These are phyloP conservation scores for Caenorhabditis tropicalis DNA, from an alignment of 1,140 invertebrate genomes.

Conservation along the genomic window DNA sequence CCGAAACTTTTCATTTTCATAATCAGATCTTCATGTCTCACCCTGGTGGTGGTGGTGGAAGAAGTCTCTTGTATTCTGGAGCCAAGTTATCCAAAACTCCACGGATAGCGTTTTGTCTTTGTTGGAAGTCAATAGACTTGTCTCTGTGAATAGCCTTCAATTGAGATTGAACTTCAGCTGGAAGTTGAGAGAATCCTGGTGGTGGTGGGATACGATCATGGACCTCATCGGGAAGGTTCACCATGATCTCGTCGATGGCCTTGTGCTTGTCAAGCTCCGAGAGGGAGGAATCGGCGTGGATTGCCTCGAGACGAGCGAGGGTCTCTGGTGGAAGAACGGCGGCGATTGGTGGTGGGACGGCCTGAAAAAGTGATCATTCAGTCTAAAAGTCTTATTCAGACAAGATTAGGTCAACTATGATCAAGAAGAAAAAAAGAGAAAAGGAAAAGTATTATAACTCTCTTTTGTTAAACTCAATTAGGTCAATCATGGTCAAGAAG, in stretches of 20 bases:
- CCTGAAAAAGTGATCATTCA: too few relatives aligned
- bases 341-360: conserved; percentile 42
- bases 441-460: too few relatives aligned
- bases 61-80: conserved; percentile 41
- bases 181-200: conserved; percentile 49
- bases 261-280: conserved; percentile 36
- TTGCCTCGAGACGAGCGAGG: conserved; percentile 29
- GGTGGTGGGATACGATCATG: conserved; percentile 46
- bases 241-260: conserved; percentile 50
- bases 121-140: conserved; percentile 28
- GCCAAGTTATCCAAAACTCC: conserved; percentile 46
- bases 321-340: conserved; percentile 47
- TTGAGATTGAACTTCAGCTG: conserved; percentile 51
- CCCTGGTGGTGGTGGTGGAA: conserved; percentile 48
- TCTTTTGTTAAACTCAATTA: too few relatives aligned
- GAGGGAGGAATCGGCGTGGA: conserved; percentile 46
- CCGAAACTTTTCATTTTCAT: neutral
- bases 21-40: too few relatives aligned
- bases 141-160: conserved; percentile 46
- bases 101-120: conserved; percentile 26
- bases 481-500: neutral
- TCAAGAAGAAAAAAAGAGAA: too few relatives aligned
- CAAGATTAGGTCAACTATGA: too few relatives aligned
- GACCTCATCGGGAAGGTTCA: conserved; percentile 49
- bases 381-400: too few relatives aligned